Base-by-base conservation (phyloP, 2,888 invertebrate species). In the Rotaria socialis region DNA sequence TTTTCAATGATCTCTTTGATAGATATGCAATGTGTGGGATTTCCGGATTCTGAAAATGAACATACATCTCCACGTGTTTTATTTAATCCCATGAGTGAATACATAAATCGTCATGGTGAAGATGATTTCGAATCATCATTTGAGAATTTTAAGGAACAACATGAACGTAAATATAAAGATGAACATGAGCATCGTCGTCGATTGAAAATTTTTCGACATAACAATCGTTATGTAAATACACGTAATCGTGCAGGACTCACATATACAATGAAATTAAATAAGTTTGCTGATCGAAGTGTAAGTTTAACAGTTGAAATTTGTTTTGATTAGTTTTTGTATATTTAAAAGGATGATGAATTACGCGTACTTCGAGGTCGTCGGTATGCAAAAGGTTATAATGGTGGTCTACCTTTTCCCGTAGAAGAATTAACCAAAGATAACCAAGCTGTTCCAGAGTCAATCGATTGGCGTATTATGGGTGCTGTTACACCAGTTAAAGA, bases 401-500 rank as follows among this genome's bases (percentile, higher is more conserved):
- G 90, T 55, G 96, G 96, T 41, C 92, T 93, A 14, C 93, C 94
- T 0, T 97, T 96, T 92, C 67, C 67, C 35, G 19, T 67, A 16
- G 80, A 80, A 47, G 92, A 93, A 87, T 91, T 92, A 19, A 88
- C 89, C 22, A 89, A 92, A 0, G 92, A 93, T 86, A 88, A 88
- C 0, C 88, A 89, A 4, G 92, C 92, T 86, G 89, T 96, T 67
- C 96, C 97, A 0, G 93, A 94, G 0, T 94, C 93, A 88, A 93
- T 94, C 89, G 96, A 97, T 91, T 97, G 97, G 97, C 94, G 96
- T 89, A 91, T 97, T 2, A 94, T 93, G 89, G 97, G 97, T 22
- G 97, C 96, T 86, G 96, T 97, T 0, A 96, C 96, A 0, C 96
- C 96, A 0, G 96, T 97, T 94, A 94, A 91, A 94, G 97, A 97